Evolutionary conservation across 2,113 vertebrate genomes (phyloP).

Genomic region (Oreamnos americanus): DNA sequence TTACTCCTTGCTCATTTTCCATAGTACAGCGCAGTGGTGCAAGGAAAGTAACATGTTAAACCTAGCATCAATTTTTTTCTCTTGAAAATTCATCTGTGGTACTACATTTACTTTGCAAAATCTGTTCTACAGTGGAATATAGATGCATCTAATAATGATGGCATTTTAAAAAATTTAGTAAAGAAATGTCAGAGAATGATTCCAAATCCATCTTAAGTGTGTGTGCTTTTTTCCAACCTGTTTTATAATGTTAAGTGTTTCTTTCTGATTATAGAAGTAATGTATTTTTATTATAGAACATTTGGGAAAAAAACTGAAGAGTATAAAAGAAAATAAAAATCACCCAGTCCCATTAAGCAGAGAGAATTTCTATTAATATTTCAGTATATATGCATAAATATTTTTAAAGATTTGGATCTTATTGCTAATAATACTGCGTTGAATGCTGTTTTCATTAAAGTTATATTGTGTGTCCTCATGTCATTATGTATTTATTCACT

Average conservation of each 20-base stretch:
- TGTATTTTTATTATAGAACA: neutral
- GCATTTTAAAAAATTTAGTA: neutral
- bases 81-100: neutral
- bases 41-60: neutral
- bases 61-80: neutral
- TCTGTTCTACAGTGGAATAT: neutral
- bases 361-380: neutral
- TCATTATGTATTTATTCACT: constrained; percentile 10
- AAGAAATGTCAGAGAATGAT: neutral
- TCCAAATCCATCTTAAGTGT: neutral
- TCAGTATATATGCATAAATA: neutral
- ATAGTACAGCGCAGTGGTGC: neutral
- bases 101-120: constrained; percentile 15
- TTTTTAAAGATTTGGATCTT: neutral
- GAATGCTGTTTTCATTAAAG: constrained; percentile 3
- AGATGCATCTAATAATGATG: neutral
- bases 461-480: neutral
- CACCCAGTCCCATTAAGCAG: neutral
- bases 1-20: neutral
- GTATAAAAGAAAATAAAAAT: neutral
- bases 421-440: neutral
- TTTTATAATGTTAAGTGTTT: neutral
- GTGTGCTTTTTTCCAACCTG: neutral
- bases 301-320: neutral
- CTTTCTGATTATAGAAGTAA: neutral